phyloP scores from a whole-genome alignment of 2,113 vertebrate genomes.

The Columba janthina region DNA sequence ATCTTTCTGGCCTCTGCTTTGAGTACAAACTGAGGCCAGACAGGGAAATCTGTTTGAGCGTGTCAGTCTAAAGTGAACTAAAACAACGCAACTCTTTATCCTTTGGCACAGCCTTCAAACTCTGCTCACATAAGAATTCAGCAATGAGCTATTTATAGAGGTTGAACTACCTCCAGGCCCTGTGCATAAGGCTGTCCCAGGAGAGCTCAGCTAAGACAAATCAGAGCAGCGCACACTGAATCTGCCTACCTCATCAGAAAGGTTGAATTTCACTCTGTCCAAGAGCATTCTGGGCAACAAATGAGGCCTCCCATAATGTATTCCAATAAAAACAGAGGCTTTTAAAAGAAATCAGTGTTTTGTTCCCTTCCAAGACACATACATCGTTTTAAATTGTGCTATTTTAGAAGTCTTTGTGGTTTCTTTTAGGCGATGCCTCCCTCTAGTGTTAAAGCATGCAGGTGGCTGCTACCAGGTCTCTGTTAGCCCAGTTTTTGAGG shows the following conservation, averaged over 20 bases:
- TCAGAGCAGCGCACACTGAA: background rate
- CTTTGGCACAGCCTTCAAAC: background rate
- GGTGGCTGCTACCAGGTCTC: background rate
- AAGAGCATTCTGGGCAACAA: conserved; percentile 22
- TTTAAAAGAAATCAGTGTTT: conserved; percentile 50
- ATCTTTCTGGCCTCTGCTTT: background rate
- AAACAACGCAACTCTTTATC: background rate
- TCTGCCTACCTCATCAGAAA: conserved; percentile 53
- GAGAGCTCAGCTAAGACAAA: conserved; percentile 41
- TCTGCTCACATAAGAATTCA: background rate
- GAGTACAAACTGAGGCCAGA: background rate
- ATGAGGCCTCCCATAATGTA: conserved; percentile 49
- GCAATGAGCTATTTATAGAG: conserved; percentile 40
- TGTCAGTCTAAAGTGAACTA: conserved; percentile 7
- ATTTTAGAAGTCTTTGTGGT: background rate
- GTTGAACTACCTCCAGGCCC: conserved; percentile 16
- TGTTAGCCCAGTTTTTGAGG: background rate
- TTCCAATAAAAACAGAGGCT: conserved; percentile 59
- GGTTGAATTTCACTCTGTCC: conserved; percentile 36
- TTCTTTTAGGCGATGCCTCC: conserved; percentile 46
- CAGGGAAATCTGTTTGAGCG: background rate
- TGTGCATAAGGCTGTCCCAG: background rate
- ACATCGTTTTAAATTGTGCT: background rate
- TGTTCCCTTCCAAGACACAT: conserved; percentile 30
- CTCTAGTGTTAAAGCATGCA: conserved; percentile 47